phyloP scores from a whole-genome alignment of 1,140 invertebrate genomes.

The Procambarus clarkii region DNA sequence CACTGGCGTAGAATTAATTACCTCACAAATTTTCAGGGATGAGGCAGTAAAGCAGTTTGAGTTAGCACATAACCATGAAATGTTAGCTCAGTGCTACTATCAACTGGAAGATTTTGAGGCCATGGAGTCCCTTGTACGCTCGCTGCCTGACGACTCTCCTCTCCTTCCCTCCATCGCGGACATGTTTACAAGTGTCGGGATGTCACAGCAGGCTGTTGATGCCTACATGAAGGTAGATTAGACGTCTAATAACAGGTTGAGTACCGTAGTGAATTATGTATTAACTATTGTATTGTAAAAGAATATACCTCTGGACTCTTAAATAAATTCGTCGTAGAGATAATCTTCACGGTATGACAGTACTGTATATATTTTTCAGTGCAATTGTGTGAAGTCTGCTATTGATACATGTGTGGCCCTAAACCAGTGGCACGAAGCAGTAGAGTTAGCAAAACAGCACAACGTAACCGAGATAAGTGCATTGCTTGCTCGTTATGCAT shows the following conservation, averaged over 20 bases:
- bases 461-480: constrained; percentile 88
- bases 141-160: constrained; percentile 85
- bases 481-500: constrained; percentile 87
- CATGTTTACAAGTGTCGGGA: constrained; percentile 89
- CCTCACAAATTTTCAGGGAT: constrained; percentile 79
- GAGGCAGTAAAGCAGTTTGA: constrained; percentile 92
- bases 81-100: constrained; percentile 93
- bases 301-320: no score
- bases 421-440: constrained; percentile 92
- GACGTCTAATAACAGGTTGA: no score
- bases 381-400: constrained; percentile 85
- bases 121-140: constrained; percentile 85
- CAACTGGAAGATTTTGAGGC: constrained; percentile 93
- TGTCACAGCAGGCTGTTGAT: constrained; percentile 88
- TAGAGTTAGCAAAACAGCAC: constrained; percentile 88
- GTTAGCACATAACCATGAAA: constrained; percentile 87
- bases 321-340: no score
- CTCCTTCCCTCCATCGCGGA: constrained; percentile 85
- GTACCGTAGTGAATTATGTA: no score
- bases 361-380: constrained; percentile 75
- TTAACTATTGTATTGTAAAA: no score
- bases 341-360: no score
- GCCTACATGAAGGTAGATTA: constrained; percentile 84
- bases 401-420: constrained; percentile 91
- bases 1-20: background rate